Evolutionary conservation across 2,888 invertebrate species (phyloP), one percentile per base, ranked within the genome.

Genomic region (Synergus japonicus): DNA sequence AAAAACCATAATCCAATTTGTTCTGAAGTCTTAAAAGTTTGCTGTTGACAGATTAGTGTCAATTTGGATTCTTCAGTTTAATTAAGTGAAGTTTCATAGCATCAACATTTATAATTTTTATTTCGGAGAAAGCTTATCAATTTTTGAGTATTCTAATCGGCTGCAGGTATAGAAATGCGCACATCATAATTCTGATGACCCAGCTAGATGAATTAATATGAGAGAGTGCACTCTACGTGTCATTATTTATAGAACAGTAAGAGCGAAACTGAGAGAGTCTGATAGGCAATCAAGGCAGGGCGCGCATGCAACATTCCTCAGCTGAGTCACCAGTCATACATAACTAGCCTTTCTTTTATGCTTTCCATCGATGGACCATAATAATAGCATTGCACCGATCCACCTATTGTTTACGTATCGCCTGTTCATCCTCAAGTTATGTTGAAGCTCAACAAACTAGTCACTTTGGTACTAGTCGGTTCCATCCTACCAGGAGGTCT

Each of bases 271-370:
- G n/a, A 54, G 73, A 73, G 54, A 54, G 60, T 76, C 58, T 49
- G 76, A 76, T 76, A 76, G 88, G 87, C 88, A 88, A 89, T 89
- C 89, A 86, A 89, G 89, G 86, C 88, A 87, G 85, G 87, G 86
- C 86, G 5, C n/a, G n/a, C n/a, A 88, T 87, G 86, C 85, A 83
- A 85, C 88, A 88, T 89, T 89, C 89, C 89, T 54, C 64, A 63
- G 84, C 86, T 88, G 89, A 89, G 85, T 89, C 89, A 89, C 84
- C 85, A 73, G 76, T 63, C 76, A 22, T 43, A 54, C 54, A 54
- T n/a, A 54, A 54, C 54, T 54, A 54, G 54, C n/a, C 8, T 54
- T n/a, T 8, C n/a, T 54, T 54, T n/a, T n/a, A 54, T 54, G 15
- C n/a, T 54, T 54, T 54, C 54, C n/a, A n/a, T 54, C 54, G 54